A percentile compares a stretch with the other conserved stretches of the same genome.
phyloP scores from a whole-genome alignment of 2,113 vertebrate genomes.

The Aramus guarauna region DNA sequence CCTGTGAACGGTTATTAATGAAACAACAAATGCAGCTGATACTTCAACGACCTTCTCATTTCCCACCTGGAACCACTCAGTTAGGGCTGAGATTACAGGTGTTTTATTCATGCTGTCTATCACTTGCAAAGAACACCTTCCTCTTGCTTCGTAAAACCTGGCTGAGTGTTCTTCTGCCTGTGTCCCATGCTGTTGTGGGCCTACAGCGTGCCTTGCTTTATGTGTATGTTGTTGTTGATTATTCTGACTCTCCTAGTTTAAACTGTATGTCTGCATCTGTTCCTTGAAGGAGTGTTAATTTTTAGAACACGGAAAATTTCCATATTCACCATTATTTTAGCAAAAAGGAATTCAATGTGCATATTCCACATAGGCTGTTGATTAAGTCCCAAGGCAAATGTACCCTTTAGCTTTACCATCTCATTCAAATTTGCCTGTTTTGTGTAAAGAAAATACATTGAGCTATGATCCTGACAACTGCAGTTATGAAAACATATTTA shows the following conservation, averaged over 20 bases:
- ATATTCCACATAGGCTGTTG: neutral
- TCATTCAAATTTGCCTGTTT: neutral
- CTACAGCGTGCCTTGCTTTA: neutral
- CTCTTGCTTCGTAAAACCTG: neutral
- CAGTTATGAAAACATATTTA: conserved; percentile 8
- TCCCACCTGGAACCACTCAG: neutral
- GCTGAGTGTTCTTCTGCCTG: neutral
- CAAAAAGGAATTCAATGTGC: neutral
- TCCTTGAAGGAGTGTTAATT: neutral
- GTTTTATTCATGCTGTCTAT: neutral
- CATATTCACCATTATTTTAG: neutral
- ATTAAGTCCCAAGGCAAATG: neutral
- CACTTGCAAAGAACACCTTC: neutral
- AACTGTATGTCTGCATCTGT: neutral
- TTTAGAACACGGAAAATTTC: neutral
- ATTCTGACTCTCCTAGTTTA: neutral
- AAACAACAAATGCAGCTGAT: neutral
- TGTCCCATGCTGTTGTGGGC: fast-evolving
- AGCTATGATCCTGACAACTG: neutral
- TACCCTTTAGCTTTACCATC: neutral
- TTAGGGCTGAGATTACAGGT: neutral
- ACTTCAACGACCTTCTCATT: neutral
- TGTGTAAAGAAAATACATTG: neutral
- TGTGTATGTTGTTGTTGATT: neutral
- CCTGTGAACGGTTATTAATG: neutral